phyloP scores from a whole-genome alignment of 2,113 vertebrate genomes.

The Zosterops hypoxanthus region DNA sequence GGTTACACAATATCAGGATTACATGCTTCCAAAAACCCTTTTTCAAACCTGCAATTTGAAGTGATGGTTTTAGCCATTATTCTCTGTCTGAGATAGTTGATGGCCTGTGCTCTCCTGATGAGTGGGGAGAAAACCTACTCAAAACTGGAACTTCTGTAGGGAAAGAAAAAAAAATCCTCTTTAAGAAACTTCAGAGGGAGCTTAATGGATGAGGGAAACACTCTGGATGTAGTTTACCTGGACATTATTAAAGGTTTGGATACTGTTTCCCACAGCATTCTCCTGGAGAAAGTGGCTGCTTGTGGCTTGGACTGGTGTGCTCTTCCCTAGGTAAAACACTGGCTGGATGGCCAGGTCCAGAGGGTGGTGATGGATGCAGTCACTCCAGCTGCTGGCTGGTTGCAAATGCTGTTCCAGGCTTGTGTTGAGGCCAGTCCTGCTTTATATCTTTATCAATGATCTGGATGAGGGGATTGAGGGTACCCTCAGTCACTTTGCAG shows the following conservation, averaged over 20 bases:
- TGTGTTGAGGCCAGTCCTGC: background rate
- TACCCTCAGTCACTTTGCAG: background rate
- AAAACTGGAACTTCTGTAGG: background rate
- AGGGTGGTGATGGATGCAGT: background rate
- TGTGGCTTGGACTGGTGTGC: background rate
- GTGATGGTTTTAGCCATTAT: background rate
- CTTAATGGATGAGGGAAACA: background rate
- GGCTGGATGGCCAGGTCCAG: background rate
- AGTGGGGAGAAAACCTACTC: background rate
- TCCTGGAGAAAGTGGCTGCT: background rate
- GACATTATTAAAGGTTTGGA: background rate
- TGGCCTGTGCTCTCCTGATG: background rate
- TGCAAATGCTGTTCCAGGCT: background rate
- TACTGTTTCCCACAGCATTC: background rate
- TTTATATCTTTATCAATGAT: background rate
- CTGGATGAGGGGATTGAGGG: rapidly evolving
- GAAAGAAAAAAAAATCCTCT: background rate
- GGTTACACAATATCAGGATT: background rate
- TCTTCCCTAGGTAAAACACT: background rate
- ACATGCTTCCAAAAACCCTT: background rate
- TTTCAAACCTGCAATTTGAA: background rate
- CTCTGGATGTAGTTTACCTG: background rate
- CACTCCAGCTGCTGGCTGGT: background rate
- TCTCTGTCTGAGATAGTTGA: background rate
- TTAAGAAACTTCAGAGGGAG: background rate